Conservation (phyloP, 2,113 vertebrate species). For the Zosterops hypoxanthus region DNA sequence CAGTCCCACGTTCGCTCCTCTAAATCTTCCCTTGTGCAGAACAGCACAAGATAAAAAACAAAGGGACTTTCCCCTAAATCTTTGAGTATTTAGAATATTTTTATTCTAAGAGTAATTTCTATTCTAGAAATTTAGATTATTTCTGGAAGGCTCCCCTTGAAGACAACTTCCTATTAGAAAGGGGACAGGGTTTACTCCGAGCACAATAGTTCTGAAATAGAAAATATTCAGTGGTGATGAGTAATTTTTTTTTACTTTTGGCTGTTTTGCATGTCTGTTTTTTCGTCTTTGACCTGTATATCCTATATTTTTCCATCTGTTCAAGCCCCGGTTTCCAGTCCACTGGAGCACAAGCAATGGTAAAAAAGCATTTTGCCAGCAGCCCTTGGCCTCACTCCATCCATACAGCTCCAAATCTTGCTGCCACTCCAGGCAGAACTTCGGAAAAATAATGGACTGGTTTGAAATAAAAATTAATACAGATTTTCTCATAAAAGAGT, state of each 20-base stretch:
- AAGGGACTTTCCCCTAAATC: too few relatives aligned
- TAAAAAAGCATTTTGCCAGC: constrained; percentile 52
- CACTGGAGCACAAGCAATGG: constrained; percentile 71
- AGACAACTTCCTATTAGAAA: not conserved
- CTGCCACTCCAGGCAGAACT: not conserved
- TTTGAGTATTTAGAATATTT: not conserved
- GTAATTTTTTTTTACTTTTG: not conserved
- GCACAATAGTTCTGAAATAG: not conserved
- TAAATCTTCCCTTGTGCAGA: not conserved
- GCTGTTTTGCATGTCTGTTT: not conserved
- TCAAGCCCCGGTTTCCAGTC: constrained; percentile 61
- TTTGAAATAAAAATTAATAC: not conserved
- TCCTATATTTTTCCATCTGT: constrained; percentile 70
- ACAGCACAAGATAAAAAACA: not conserved
- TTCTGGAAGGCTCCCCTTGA: not conserved
- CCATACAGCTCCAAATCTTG: not conserved
- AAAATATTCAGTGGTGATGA: not conserved
- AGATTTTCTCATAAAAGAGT: not conserved
- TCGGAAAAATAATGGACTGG: not conserved
- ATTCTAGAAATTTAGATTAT: too few relatives aligned
- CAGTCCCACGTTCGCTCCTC: not conserved
- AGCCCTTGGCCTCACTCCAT: constrained; percentile 39
- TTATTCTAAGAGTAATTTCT: too few relatives aligned
- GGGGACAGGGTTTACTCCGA: not conserved
- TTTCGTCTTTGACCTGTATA: constrained; percentile 15